Evolutionary conservation across 2,113 vertebrate genomes (phyloP).

Genomic region (Phyllostomus hastatus): DNA sequence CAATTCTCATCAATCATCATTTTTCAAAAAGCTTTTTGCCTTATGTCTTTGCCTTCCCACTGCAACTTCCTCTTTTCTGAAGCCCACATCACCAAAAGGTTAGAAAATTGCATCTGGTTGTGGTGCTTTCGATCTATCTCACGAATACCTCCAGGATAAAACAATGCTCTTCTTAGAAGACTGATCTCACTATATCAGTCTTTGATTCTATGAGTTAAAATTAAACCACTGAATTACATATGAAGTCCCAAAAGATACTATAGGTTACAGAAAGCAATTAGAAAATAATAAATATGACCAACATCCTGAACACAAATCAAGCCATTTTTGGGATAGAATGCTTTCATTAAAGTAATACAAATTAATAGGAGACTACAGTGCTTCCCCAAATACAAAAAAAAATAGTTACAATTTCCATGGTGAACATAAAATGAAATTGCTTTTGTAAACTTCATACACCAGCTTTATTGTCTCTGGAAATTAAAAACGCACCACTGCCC

Average conservation of each 20-base stretch:
- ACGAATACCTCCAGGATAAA: neutral
- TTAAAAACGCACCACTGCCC: neutral
- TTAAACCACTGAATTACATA: constrained; percentile 44
- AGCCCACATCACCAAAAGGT: neutral
- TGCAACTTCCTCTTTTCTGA: neutral
- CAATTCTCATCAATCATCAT: neutral
- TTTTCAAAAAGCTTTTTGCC: neutral
- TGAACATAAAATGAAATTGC: constrained; percentile 20
- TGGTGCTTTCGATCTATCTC: neutral
- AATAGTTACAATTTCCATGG: neutral
- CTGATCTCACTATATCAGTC: neutral
- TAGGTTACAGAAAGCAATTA: constrained; percentile 27
- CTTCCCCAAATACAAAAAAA: constrained; percentile 16
- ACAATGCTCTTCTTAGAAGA: neutral
- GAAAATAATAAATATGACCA: constrained; percentile 51
- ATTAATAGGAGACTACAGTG: neutral
- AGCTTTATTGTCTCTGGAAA: neutral
- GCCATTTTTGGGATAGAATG: neutral
- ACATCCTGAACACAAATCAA: constrained; percentile 39
- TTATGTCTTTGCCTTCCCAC: neutral
- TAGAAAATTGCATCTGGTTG: neutral
- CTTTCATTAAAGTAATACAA: constrained; percentile 20
- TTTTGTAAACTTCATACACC: neutral
- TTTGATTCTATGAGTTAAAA: constrained; percentile 39
- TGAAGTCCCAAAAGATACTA: constrained; percentile 25